Evolutionary conservation across 2,797 vertebrate species (phyloP), one percentile per base, ranked within the genome.

Genomic region (Vespertilio murinus): DNA sequence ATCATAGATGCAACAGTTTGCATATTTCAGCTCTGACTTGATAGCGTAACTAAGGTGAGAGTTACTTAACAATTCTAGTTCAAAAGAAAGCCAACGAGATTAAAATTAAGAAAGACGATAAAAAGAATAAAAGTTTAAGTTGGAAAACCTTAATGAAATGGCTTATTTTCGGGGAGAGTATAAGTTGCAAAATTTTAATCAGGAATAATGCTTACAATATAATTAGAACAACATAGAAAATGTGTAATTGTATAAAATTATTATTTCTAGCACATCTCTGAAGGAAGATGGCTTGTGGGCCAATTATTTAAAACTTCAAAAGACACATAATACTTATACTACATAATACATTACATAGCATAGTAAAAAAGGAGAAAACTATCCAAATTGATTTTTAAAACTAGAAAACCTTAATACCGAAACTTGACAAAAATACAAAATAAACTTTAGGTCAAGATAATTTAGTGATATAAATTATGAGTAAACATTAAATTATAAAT

Each of bases 401-500:
- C 40, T 90, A 25, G 45, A 73, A 81, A 65, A 56, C 3, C 5
- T 52, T 67, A 1, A 25, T 73, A 65, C 0, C 1, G 38, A 65
- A 82, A 73, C 13, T 73, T 67, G 45, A 23, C 56, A 79, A 87
- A 88, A 54, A 16, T 47, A 70, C 13, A 88, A 78, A 45, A 49
- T 10, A 47, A 65, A 65, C 22, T 77, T 13, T 75, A 75, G 35
- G 28, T 38, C 25, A 85, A 28, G 70, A 47, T 54, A 16, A 73
- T 54, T 91, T 74, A 80, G 23, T 30, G 61, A 88, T 83, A 91
- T 20, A 45, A 74, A 42, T 61, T 69, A 77, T 80, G 77, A 88
- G 79, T 80, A 94, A 81, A 84, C 61, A 22, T 80, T 71, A 86
- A 89, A 54, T 65, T 82, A 80, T 74, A 73, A 87, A 74, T 80